Evolutionary conservation across 2,113 vertebrate species (phyloP).

Genomic region (Rhabdomys dilectus): DNA sequence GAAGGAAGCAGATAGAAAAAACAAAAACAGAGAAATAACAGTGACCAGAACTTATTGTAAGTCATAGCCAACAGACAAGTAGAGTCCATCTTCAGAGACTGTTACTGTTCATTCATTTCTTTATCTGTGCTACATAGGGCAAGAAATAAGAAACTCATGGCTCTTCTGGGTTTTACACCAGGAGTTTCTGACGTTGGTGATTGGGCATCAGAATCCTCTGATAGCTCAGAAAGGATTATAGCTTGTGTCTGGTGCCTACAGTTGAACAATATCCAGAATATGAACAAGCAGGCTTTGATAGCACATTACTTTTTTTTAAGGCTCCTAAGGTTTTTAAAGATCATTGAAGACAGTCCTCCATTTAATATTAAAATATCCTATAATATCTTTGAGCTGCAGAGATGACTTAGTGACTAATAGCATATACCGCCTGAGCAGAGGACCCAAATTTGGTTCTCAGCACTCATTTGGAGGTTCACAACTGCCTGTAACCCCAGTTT

Average conservation of each 20-base stretch:
- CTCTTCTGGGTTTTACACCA: not conserved
- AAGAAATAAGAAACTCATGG: not conserved
- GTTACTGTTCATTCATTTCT: not conserved
- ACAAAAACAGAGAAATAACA: not conserved
- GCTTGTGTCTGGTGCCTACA: not conserved
- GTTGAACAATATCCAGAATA: not conserved
- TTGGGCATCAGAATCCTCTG: not conserved
- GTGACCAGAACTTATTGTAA: not conserved
- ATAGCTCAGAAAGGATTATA: not conserved
- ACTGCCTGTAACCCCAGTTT: not conserved
- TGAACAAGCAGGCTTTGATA: not conserved
- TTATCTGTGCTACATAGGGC: not conserved
- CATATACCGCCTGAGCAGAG: not conserved
- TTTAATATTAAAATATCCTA: conserved; percentile 20
- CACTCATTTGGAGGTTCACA: not conserved
- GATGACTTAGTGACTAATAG: not conserved
- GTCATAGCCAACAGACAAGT: not conserved
- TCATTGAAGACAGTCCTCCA: not conserved
- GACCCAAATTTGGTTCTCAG: not conserved
- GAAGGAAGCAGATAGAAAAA: not conserved
- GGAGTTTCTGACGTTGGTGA: not conserved
- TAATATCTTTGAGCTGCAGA: not conserved
- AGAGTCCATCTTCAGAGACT: conserved; percentile 44
- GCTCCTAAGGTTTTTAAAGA: not conserved
- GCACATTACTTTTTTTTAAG: not conserved